These are phyloP conservation scores for Emydura subglobosa DNA, from an alignment of 2,113 vertebrate genomes.

Conservation along the genomic window DNA sequence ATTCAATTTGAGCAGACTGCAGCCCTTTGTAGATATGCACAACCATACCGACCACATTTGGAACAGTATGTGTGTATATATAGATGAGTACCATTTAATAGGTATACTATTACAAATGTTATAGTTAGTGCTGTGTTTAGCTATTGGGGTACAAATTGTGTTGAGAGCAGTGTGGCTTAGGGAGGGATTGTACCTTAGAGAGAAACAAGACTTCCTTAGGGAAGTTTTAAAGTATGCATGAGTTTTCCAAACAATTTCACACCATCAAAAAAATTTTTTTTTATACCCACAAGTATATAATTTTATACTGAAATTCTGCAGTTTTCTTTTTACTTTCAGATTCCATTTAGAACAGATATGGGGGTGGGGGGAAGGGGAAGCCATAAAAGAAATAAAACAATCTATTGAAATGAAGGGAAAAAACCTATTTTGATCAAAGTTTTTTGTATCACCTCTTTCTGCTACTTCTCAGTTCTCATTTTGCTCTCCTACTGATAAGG, in stretches of 20 bases:
- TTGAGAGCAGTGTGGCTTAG: neutral
- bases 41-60: neutral
- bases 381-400: neutral
- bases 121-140: neutral
- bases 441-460: neutral
- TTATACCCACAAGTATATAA: neutral
- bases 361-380: too few relatives aligned
- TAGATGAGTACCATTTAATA: neutral
- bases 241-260: neutral
- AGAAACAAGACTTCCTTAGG: neutral
- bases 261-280: neutral
- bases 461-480: neutral
- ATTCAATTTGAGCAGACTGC: neutral
- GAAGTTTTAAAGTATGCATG: neutral
- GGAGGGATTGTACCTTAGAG: neutral
- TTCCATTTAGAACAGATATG: neutral
- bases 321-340: neutral
- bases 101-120: neutral
- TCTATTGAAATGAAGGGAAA: neutral
- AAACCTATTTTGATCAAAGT: neutral
- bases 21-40: rapidly evolving
- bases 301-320: neutral
- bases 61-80: neutral
- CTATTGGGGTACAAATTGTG: neutral
- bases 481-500: neutral